Base-by-base conservation (phyloP, 2,113 vertebrate species). In the Notiomystis cincta region DNA sequence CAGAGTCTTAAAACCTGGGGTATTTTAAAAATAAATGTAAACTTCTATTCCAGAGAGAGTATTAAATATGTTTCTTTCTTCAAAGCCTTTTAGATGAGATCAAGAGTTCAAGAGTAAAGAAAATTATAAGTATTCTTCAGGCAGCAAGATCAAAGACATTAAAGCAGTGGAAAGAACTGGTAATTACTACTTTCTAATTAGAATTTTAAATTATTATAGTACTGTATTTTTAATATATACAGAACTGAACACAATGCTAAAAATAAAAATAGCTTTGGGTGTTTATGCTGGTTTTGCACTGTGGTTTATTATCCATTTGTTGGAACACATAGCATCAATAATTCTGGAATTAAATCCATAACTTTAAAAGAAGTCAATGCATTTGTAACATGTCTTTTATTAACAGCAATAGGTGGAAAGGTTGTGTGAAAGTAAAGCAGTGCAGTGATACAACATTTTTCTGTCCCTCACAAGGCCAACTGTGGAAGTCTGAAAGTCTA, bases 11-110 rank as follows among this genome's bases (percentile, higher is more conserved):
- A 33, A 58, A 53, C n/a, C n/a, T n/a, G n/a, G n/a, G n/a, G n/a
- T n/a, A n/a, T 11, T 10, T 51, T 0, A 35, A 73, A 86, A 72
- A 35, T 17, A 65, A 72, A 16, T 37, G 9, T 76, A 33, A 67
- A 44, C 15, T 53, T 73, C 58, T 6, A 62, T 90, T 94, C 44
- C 28, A 82, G 69, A 75, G 62, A 71, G 23, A 64, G 8, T 64
- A 81, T 93, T 89, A 77, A 82, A 48, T 82, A 18, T 91, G 13
- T 90, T 89, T 91, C 58, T 90, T 87, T 94, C 78, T 90, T 96
- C 62, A 94, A 95, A 99, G 98, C 78, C 98, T 99, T 92, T 90
- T 98, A 91, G 98, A 99, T 65, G 98, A 98, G 89, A 95, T 99
- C 83, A 99, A 97, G 94, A 97, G 96, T 83, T 97, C 98, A 65